phyloP scores from a whole-genome alignment of 2,113 vertebrate species.

The Acrocephalus arundinaceus region DNA sequence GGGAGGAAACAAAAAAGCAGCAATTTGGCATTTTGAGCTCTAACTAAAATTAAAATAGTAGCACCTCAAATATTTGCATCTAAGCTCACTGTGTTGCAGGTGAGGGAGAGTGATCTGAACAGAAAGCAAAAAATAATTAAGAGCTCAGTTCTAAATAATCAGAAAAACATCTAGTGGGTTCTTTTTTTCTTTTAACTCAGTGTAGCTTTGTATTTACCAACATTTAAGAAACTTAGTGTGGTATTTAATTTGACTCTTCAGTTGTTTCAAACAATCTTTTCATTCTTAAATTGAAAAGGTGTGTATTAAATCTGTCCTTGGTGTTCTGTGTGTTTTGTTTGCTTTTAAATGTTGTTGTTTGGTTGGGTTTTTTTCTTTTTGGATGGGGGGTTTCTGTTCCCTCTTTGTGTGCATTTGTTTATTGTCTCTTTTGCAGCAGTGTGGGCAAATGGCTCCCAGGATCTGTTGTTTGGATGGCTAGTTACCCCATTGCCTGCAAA shows the following conservation, averaged over 20 bases:
- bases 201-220: background rate
- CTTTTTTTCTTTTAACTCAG: background rate
- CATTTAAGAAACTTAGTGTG: background rate
- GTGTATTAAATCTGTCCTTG: background rate
- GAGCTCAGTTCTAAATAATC: background rate
- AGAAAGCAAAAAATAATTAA: background rate
- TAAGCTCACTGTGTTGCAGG: background rate
- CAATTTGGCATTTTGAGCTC: background rate
- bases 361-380: background rate
- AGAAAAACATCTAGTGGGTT: background rate
- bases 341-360: background rate
- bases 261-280: background rate
- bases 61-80: background rate
- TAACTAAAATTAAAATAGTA: background rate
- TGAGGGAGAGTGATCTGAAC: background rate
- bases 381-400: background rate
- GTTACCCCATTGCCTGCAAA: background rate
- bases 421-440: background rate
- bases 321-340: background rate
- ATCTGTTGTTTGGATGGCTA: background rate
- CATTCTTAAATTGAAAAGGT: constrained; percentile 15
- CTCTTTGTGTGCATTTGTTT: background rate
- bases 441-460: background rate
- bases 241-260: background rate
- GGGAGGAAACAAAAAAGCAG: background rate